Conservation (phyloP, 1,140 invertebrate species). For the Drosophila tani region DNA sequence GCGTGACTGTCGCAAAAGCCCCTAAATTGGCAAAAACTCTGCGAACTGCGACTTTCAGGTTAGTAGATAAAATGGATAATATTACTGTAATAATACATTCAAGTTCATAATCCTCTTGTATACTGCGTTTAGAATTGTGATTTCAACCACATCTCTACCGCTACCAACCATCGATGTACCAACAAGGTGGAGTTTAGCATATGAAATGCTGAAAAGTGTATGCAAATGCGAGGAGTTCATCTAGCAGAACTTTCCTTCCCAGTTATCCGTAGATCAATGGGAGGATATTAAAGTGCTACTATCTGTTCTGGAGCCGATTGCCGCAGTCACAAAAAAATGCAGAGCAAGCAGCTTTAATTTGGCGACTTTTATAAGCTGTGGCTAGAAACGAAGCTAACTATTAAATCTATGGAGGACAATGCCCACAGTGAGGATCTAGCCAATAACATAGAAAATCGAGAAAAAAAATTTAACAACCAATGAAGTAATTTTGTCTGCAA, state of each 20-base stretch:
- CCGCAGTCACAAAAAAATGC: slow-evolving; percentile 15
- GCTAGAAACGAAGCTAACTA: slow-evolving; percentile 13
- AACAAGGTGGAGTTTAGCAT: slow-evolving; percentile 14
- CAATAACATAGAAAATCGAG: background rate
- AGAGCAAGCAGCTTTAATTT: slow-evolving; percentile 18
- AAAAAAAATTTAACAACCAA: background rate
- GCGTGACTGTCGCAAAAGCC: slow-evolving; percentile 6
- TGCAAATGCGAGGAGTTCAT: slow-evolving; percentile 8
- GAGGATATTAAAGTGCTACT: slow-evolving; percentile 4
- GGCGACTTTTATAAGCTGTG: slow-evolving; percentile 14
- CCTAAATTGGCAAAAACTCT: slow-evolving; percentile 21
- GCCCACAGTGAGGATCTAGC: slow-evolving; percentile 11
- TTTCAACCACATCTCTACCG: slow-evolving; percentile 11
- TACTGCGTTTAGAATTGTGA: slow-evolving; percentile 6
- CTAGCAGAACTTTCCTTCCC: background rate
- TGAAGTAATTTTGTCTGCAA: background rate
- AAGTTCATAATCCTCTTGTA: background rate
- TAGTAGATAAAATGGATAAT: background rate
- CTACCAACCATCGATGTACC: slow-evolving; percentile 8
- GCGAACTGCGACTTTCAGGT: slow-evolving; percentile 14
- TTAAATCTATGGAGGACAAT: slow-evolving; percentile 10
- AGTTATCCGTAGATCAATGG: background rate
- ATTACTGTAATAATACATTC: slow-evolving; percentile 3
- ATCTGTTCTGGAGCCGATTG: slow-evolving; percentile 14
- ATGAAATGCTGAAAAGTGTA: slow-evolving; percentile 15